A percentile compares a stretch with the other conserved stretches of the same genome.
Conservation (phyloP, 2,113 vertebrate species). For the Eulacestoma nigropectus region DNA sequence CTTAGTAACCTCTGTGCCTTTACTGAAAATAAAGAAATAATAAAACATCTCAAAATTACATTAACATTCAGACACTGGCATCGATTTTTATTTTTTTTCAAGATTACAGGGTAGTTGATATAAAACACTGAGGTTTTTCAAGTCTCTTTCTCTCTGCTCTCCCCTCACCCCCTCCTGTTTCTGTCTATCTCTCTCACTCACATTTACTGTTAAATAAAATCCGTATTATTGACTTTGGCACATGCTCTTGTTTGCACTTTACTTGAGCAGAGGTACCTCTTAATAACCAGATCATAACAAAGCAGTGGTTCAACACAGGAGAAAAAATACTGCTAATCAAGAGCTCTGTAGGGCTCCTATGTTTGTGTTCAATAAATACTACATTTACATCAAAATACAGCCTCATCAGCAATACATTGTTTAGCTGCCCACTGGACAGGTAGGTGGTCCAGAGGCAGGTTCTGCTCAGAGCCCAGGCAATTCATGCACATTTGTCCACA, state of each 20-base stretch:
- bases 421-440: not conserved
- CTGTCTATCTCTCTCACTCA: not conserved
- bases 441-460: not conserved
- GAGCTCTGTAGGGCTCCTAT: not conserved
- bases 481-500: not conserved
- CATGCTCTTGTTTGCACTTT: not conserved
- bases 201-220: not conserved
- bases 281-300: not conserved
- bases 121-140: not conserved
- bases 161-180: not conserved
- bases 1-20: not conserved
- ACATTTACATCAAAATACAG: not conserved
- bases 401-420: not conserved
- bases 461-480: not conserved
- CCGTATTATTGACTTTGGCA: accelerated
- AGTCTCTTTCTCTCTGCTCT: not conserved
- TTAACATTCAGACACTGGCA: not conserved
- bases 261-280: not conserved
- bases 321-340: not conserved
- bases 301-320: not conserved
- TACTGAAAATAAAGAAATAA: not conserved
- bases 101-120: not conserved
- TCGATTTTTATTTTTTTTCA: not conserved
- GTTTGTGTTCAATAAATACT: not conserved
- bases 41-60: not conserved